Percentiles rank a stretch among this genome's conserved stretches.
phyloP scores from a whole-genome alignment of 2,888 invertebrate species.

The Andrena haemorrhoa region DNA sequence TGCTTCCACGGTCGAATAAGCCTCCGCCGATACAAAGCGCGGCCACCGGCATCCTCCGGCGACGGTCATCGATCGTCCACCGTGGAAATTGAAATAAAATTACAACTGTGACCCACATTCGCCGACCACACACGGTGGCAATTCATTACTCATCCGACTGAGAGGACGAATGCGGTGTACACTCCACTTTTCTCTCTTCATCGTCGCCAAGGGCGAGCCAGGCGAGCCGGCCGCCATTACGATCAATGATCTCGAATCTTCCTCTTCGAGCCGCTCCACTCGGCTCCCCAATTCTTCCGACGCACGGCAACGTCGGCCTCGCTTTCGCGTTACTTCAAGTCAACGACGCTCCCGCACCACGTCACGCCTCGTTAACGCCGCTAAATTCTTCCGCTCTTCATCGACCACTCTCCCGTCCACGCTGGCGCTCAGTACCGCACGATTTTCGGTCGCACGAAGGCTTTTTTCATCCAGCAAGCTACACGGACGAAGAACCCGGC shows the following conservation, averaged over 20 bases:
- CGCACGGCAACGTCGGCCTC: background rate
- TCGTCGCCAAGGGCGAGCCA: background rate
- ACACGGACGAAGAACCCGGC: background rate
- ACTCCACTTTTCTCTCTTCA: constrained; percentile 15
- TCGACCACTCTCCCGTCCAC: background rate
- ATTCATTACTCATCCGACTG: constrained; percentile 45
- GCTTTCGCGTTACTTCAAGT: background rate
- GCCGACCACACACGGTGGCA: constrained; percentile 5
- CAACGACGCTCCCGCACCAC: background rate
- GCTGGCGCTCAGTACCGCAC: background rate
- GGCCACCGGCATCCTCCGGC: constrained; percentile 3
- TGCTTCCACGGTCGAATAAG: background rate
- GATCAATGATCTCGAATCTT: constrained; percentile 24
- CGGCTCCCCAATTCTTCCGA: background rate
- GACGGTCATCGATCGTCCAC: constrained; percentile 31
- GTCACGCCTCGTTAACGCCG: background rate
- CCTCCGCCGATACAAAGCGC: constrained; percentile 1
- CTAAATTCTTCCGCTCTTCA: constrained; percentile 8
- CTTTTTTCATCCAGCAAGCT: background rate
- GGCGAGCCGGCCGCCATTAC: constrained; percentile 6
- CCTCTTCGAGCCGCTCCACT: background rate
- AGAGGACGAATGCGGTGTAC: constrained; percentile 16
- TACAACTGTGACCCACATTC: constrained; percentile 44
- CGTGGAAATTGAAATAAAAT: constrained; percentile 45
- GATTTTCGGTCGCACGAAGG: background rate